Evolutionary conservation across 92 coral and sea anemone genomes (phyloP).

Genomic region (Virgularia gustaviana): DNA sequence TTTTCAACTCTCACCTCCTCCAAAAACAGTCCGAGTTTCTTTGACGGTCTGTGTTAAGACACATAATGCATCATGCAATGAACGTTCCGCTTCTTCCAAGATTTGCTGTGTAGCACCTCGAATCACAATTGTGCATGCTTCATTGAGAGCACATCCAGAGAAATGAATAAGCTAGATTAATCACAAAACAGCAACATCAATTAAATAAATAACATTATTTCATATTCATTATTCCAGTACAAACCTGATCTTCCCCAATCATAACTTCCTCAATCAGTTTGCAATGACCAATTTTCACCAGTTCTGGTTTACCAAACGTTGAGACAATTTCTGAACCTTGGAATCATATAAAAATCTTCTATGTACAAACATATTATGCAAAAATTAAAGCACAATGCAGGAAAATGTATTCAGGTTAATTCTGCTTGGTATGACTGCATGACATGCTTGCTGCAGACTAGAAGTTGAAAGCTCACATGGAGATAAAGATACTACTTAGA

Average conservation of each 20-base stretch:
- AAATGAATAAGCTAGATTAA: constrained; percentile 78
- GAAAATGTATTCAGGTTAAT: too few species aligned
- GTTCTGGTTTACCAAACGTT: constrained; percentile 95
- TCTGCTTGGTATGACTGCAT: too few species aligned
- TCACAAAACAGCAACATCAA: neutral
- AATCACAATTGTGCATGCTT: constrained; percentile 90
- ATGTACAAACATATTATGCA: too few species aligned
- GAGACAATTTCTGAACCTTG: constrained; percentile 99
- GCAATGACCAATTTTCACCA: constrained; percentile 88
- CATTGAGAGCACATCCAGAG: constrained; percentile 96
- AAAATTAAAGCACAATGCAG: too few species aligned
- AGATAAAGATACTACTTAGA: too few species aligned
- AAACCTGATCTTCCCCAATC: constrained; percentile 97
- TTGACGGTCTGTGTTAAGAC: constrained; percentile 97
- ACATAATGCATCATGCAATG: constrained; percentile 96
- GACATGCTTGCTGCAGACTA: too few species aligned
- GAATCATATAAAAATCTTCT: too few species aligned
- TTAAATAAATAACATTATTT: neutral
- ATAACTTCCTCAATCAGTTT: constrained; percentile 90
- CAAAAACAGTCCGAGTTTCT: constrained; percentile 93
- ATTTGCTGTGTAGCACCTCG: constrained; percentile 98
- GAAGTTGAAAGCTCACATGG: too few species aligned
- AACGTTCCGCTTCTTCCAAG: constrained; percentile 97
- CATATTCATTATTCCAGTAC: too few species aligned
- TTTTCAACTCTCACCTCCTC: constrained; percentile 96